Evolutionary conservation across 2,113 vertebrate species (phyloP), one percentile per base, ranked within the genome.

Genomic region (Ariopsis seemanni): DNA sequence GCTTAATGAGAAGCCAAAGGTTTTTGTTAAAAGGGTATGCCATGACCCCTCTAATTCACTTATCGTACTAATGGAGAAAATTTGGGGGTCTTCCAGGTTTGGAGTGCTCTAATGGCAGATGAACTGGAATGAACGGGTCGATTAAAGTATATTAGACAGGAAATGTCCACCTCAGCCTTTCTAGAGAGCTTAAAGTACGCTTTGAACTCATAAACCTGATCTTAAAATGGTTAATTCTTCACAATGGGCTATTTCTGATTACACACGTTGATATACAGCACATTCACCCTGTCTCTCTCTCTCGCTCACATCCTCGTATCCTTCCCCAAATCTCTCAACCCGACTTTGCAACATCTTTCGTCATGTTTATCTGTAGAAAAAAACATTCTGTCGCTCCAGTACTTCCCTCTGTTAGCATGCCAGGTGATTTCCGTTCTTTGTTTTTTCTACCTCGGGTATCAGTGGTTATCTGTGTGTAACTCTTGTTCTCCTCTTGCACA

Each of bases 341-440:
- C 85, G 88, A 93, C 57, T 96, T 94, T 95, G 83, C 93, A 90
- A 94, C 95, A 90, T 83, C 91, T 93, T 93, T 88, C 93, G 92
- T 91, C 94, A 88, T 86, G 93, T 88, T 93, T 95, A 86, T 93
- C 93, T 81, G 88, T 93, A 90, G 90, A 92, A 93, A 93, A 93
- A 93, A 91, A 93, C 93, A 94, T 93, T 62, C 34, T 85, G 93
- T 93, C 87, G 57, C 92, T 95, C 93, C 94, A 95, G 92, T 91
- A 93, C 90, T 95, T 96, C 93, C 94, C 92, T 90, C 90, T 11
- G 92, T 92, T 85, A 88, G 90, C 92, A 77, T 89, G 91, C 89
- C 94, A 96, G 95, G 93, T 96, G 96, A 96, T 93, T 90, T 86
- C 88, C 92, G 91, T 91, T 80, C 90, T 71, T 80, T 85, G 83